These are phyloP conservation scores for Adelphocoris suturalis DNA, from an alignment of 2,888 invertebrate genomes.

Conservation along the genomic window DNA sequence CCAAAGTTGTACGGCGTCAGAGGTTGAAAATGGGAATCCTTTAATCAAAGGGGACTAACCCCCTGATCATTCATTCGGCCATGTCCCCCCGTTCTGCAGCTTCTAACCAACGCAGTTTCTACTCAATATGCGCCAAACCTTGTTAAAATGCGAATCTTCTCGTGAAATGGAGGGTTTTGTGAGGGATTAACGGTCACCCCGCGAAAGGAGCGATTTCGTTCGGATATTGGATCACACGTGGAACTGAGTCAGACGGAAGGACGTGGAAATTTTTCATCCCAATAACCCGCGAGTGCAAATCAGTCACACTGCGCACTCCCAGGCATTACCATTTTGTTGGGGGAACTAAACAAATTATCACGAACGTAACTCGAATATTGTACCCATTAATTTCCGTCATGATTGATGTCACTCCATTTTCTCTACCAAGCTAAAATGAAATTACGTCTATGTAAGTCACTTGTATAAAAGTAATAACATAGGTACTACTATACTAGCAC, in stretches of 20 bases:
- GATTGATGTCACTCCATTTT: too few relatives aligned
- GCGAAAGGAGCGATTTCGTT: constrained; percentile 10
- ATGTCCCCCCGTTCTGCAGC: neutral
- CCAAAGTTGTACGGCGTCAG: constrained; percentile 50
- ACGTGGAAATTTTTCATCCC: neutral
- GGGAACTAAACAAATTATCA: neutral
- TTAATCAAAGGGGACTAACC: constrained; percentile 56
- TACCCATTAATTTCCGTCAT: too few relatives aligned
- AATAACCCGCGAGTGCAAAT: neutral
- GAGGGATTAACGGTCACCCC: constrained; percentile 17
- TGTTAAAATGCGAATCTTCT: constrained; percentile 65
- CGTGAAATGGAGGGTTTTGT: constrained; percentile 12
- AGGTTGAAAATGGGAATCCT: constrained; percentile 34
- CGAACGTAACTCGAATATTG: too few relatives aligned
- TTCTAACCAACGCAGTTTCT: constrained; percentile 45
- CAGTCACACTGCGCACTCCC: neutral
- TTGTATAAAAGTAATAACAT: too few relatives aligned
- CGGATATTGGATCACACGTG: constrained; percentile 33
- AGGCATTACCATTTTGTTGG: neutral
- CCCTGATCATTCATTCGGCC: constrained; percentile 42
- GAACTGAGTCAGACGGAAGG: neutral
- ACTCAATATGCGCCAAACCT: constrained; percentile 66
- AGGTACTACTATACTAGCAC: too few relatives aligned
- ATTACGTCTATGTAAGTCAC: too few relatives aligned
- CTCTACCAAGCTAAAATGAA: too few relatives aligned